Evolutionary conservation across 2,888 invertebrate genomes (phyloP).

Genomic region (Tineola bisselliella): DNA sequence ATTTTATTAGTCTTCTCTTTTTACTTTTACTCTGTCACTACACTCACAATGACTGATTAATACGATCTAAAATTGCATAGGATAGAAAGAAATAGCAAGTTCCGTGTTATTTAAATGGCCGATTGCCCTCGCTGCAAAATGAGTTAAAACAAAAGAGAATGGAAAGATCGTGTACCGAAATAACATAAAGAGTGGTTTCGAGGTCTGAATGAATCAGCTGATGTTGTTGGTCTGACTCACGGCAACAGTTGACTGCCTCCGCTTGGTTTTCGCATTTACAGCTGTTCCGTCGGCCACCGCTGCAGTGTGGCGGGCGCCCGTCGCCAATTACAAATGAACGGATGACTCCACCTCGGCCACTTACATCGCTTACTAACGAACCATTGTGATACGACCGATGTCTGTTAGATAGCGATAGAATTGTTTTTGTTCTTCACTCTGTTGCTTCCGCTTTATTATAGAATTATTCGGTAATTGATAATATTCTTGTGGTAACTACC

Average conservation of each 20-base stretch:
- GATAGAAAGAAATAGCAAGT: not conserved
- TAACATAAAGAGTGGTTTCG: not conserved
- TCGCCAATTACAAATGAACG: conserved; percentile 5
- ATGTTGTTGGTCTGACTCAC: conserved; percentile 40
- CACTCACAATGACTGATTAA: not conserved
- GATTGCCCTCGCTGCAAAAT: not conserved
- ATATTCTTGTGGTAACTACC: not conserved
- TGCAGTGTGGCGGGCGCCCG: not conserved
- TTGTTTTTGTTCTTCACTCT: not conserved
- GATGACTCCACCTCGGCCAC: not conserved
- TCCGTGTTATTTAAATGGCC: not conserved
- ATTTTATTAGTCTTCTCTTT: too few relatives aligned
- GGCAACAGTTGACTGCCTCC: conserved; percentile 32
- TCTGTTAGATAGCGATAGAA: not conserved
- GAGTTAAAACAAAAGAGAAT: not conserved
- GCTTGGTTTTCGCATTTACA: conserved; percentile 3
- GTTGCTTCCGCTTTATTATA: not conserved
- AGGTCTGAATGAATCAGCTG: conserved; percentile 47
- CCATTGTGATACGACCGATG: not conserved
- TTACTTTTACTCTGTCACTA: too few relatives aligned
- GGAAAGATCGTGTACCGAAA: not conserved
- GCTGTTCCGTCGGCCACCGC: not conserved
- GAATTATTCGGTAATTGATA: not conserved
- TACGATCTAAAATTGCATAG: not conserved
- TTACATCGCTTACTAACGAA: conserved; percentile 2